A percentile compares a stretch with the other conserved stretches of the same genome.
phyloP scores from a whole-genome alignment of 2,797 vertebrate genomes.

The Gila robusta region DNA sequence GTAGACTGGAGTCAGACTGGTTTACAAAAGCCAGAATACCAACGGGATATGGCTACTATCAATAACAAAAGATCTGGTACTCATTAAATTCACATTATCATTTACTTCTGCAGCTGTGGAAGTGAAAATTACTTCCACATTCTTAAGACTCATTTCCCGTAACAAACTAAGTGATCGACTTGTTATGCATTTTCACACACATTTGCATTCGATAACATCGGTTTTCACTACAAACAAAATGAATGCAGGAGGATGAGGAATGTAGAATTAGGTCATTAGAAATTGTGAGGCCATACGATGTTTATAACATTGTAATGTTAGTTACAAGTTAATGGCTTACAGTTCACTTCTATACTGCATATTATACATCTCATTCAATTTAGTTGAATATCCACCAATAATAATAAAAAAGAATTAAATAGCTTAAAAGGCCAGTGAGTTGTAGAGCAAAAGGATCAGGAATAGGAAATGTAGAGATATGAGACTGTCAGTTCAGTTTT shows the following conservation, averaged over 20 bases:
- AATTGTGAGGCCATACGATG: not conserved
- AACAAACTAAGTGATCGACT: not conserved
- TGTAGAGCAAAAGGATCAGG: not conserved
- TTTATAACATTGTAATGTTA: constrained; percentile 23
- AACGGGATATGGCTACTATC: constrained; percentile 45
- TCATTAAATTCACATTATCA: constrained; percentile 48
- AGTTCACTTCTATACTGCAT: constrained; percentile 51
- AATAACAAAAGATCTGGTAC: constrained; percentile 32
- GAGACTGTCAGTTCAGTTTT: not conserved
- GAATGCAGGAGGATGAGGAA: constrained; percentile 7
- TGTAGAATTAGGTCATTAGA: not conserved
- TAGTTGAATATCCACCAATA: constrained; percentile 1
- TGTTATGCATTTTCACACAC: not conserved
- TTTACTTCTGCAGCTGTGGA: constrained; percentile 36
- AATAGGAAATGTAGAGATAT: constrained; percentile 1
- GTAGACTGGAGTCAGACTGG: constrained; percentile 47
- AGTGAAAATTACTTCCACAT: constrained; percentile 17
- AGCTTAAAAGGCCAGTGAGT: constrained; percentile 20
- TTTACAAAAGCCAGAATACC: constrained; percentile 53
- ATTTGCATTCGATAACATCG: constrained; percentile 15
- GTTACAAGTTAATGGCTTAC: constrained; percentile 57
- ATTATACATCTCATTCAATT: constrained; percentile 38
- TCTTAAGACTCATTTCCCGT: constrained; percentile 6
- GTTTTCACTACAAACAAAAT: not conserved
- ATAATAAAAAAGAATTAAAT: constrained; percentile 18